Conservation (phyloP, 2,888 invertebrate species). For the Malthinus flaveolus region DNA sequence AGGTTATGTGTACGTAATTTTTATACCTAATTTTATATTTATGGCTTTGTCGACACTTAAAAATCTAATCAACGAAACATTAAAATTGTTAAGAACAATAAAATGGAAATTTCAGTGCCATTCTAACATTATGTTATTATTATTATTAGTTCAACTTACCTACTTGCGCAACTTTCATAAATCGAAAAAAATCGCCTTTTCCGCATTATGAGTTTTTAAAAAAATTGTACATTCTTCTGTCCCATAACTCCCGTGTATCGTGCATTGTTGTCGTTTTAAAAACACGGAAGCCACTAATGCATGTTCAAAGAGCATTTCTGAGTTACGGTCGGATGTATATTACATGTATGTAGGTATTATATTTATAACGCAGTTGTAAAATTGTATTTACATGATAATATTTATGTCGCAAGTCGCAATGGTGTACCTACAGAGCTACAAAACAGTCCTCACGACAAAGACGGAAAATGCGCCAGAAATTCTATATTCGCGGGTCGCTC, state of each 20-base stretch:
- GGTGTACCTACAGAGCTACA: too few relatives aligned
- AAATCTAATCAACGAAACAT: conserved; percentile 5
- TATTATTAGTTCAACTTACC: background rate
- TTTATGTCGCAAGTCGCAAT: conserved; percentile 1
- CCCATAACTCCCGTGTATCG: conserved; percentile 4
- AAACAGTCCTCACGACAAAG: too few relatives aligned
- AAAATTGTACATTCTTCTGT: conserved; percentile 5
- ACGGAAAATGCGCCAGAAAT: too few relatives aligned
- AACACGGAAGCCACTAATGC: conserved; percentile 30
- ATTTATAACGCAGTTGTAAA: conserved; percentile 27
- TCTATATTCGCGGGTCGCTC: too few relatives aligned
- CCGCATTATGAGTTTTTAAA: background rate
- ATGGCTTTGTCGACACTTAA: conserved; percentile 13
- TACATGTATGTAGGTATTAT: conserved; percentile 21
- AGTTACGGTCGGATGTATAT: conserved; percentile 19
- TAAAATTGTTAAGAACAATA: conserved; percentile 10
- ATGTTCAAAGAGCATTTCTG: conserved; percentile 26
- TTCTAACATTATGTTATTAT: too few relatives aligned
- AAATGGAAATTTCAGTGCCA: background rate
- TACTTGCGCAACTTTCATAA: background rate
- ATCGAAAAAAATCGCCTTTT: background rate
- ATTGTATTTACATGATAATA: conserved; percentile 16
- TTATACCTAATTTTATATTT: conserved; percentile 15
- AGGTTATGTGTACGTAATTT: conserved; percentile 9
- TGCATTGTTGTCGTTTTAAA: conserved; percentile 26